These are phyloP conservation scores for Meliscaeva auricollis DNA, from an alignment of 2,888 invertebrate species.

Conservation along the genomic window DNA sequence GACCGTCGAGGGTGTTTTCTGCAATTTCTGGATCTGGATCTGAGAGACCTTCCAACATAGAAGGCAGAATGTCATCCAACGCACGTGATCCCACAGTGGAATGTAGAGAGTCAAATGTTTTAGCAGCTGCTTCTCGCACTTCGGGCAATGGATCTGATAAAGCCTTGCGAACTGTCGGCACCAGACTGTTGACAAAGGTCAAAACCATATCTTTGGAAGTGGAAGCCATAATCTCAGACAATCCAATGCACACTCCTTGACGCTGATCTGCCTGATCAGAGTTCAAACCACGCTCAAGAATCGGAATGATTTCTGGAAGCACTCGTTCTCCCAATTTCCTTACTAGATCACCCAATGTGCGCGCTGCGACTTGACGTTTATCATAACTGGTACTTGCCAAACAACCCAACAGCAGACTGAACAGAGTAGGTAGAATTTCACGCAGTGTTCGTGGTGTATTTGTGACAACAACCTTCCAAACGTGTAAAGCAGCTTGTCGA, in stretches of 20 bases:
- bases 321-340: conserved; percentile 98
- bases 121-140: conserved; percentile 97
- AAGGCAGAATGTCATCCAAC: conserved; percentile 97
- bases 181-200: conserved; percentile 93
- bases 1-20: conserved; percentile 96
- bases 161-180: conserved; percentile 97
- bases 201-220: conserved; percentile 97
- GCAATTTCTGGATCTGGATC: conserved; percentile 91
- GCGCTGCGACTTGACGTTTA: conserved; percentile 97
- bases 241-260: conserved; percentile 99
- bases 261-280: conserved; percentile 97
- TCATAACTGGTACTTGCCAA: conserved; percentile 98
- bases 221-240: conserved; percentile 98
- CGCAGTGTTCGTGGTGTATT: conserved; percentile 98
- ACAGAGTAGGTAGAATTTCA: conserved; percentile 97
- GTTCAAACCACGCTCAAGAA: conserved; percentile 95
- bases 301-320: conserved; percentile 98
- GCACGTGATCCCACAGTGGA: conserved; percentile 96
- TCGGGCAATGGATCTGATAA: conserved; percentile 96
- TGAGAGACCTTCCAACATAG: conserved; percentile 91
- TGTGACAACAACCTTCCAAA: conserved; percentile 99
- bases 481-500: conserved; percentile 98
- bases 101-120: conserved; percentile 98
- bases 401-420: conserved; percentile 95
- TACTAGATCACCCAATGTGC: conserved; percentile 98